Percentiles rank a stretch among this genome's conserved stretches.
Conservation (phyloP, 2,113 vertebrate species). For the Carettochelys insculpta region DNA sequence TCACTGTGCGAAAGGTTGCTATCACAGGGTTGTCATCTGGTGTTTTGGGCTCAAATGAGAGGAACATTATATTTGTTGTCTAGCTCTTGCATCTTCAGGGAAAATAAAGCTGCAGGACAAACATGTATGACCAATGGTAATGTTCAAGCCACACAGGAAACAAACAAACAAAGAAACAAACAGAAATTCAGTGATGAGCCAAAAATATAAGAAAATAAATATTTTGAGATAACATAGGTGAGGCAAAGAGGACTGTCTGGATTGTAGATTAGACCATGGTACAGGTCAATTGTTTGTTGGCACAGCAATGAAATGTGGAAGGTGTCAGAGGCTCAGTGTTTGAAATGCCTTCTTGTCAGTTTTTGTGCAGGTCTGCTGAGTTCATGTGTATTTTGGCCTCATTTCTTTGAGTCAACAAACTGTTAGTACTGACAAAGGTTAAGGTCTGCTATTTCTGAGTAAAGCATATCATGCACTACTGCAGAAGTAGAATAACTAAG, state of each 20-base stretch:
- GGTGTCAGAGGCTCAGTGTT: neutral
- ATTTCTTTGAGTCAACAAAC: conserved; percentile 32
- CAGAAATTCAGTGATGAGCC: neutral
- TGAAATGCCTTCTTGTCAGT: neutral
- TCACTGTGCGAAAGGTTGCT: neutral
- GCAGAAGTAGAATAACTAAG: neutral
- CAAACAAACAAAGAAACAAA: neutral
- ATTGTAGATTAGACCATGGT: neutral
- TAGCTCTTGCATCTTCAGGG: neutral
- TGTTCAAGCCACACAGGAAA: rapidly evolving
- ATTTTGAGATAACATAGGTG: neutral
- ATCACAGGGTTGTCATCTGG: neutral
- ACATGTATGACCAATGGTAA: neutral
- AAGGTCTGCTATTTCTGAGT: conserved; percentile 3
- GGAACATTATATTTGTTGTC: neutral
- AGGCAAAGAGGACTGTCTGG: neutral
- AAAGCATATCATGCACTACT: neutral
- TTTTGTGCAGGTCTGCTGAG: neutral
- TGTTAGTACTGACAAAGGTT: conserved; percentile 7
- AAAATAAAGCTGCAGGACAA: neutral
- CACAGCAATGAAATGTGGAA: neutral
- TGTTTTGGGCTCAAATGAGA: neutral
- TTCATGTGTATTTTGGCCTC: neutral
- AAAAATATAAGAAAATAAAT: neutral
- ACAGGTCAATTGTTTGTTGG: neutral